Evolutionary conservation across 2,113 vertebrate genomes (phyloP).

Genomic region (Pelmatolapia mariae): DNA sequence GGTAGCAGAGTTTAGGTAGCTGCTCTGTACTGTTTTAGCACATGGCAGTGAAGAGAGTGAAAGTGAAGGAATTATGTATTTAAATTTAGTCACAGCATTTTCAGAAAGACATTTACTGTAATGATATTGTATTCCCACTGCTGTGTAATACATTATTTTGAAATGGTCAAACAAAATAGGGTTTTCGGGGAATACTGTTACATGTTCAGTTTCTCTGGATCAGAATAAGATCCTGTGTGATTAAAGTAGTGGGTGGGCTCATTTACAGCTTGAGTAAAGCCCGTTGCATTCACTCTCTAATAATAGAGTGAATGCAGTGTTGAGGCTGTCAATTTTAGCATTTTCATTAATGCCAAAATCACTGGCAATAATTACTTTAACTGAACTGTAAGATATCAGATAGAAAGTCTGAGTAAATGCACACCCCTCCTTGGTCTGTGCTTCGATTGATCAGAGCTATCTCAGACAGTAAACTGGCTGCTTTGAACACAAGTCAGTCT

Average conservation of each 20-base stretch:
- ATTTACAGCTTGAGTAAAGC: too few species aligned
- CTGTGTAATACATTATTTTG: background rate
- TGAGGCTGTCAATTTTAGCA: too few species aligned
- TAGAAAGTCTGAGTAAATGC: background rate
- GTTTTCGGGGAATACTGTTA: background rate
- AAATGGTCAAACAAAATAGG: background rate
- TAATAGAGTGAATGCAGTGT: too few species aligned
- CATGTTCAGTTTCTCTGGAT: too few species aligned
- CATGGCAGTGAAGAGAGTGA: background rate
- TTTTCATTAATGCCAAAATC: too few species aligned
- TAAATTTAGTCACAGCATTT: background rate
- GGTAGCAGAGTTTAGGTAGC: background rate
- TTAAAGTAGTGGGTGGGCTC: too few species aligned
- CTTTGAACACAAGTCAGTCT: background rate
- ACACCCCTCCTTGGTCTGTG: background rate
- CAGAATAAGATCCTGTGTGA: too few species aligned
- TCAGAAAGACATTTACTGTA: background rate
- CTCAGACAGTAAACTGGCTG: too few species aligned
- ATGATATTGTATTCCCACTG: background rate
- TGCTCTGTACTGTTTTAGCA: background rate
- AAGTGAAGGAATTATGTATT: background rate
- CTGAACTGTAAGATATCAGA: background rate
- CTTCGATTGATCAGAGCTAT: background rate
- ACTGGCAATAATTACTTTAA: too few species aligned
- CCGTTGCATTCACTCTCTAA: too few species aligned